phyloP scores from a whole-genome alignment of 2,113 vertebrate genomes.

The Cichladusa arquata region DNA sequence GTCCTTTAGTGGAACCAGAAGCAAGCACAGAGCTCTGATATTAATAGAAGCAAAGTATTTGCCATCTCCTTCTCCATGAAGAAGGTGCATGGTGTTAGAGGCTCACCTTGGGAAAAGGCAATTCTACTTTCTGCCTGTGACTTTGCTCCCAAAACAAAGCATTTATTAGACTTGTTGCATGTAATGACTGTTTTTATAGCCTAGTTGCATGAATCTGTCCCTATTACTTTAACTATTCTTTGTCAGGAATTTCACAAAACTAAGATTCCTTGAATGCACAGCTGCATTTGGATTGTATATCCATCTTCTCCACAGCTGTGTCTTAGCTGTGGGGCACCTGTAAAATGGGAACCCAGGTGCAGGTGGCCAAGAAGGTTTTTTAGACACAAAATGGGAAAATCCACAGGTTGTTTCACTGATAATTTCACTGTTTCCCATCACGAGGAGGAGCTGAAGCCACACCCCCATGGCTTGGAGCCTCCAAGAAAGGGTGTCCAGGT shows the following conservation, averaged over 20 bases:
- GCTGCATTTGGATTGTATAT: not conserved
- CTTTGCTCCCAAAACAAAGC: not conserved
- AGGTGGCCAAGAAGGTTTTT: not conserved
- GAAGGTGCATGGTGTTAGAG: not conserved
- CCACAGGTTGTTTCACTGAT: not conserved
- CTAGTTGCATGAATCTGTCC: not conserved
- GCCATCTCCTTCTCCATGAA: not conserved
- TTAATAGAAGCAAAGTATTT: not conserved
- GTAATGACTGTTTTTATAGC: not conserved
- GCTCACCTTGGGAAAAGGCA: not conserved
- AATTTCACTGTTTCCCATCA: not conserved
- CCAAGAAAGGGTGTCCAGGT: not conserved
- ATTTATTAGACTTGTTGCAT: not conserved
- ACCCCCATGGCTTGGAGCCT: not conserved
- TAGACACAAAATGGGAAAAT: not conserved
- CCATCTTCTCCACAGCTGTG: not conserved
- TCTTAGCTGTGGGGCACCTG: not conserved
- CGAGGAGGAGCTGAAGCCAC: not conserved
- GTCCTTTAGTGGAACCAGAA: not conserved
- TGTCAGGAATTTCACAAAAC: not conserved
- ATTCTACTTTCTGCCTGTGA: not conserved
- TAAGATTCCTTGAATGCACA: not conserved
- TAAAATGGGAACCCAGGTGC: not conserved
- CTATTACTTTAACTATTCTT: not conserved
- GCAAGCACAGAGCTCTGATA: not conserved